Base-by-base conservation (phyloP, 2,113 vertebrate species). In the Hipposideros armiger region DNA sequence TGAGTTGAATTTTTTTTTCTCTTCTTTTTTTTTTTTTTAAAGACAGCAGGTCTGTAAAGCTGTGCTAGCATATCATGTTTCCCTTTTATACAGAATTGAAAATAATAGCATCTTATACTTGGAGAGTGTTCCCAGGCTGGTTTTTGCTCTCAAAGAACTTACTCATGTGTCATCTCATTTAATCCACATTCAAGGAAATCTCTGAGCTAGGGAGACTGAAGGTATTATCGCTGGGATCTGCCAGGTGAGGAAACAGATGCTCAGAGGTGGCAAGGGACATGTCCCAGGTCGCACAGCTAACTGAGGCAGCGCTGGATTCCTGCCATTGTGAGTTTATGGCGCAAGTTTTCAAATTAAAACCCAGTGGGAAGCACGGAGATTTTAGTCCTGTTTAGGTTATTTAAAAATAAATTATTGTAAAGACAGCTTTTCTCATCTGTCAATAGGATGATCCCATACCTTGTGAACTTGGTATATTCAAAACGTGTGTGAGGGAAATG, bases 341-440 rank as follows among this genome's bases (percentile, higher is more conserved):
- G 50, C 54, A 85, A 69, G 42, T 94, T 93, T 92, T 64, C 74
- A 62, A 56, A 50, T 73, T 78, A 32, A 36, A 87, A 66, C 73
- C 67, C 72, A 52, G 1, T 26, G 45, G 45, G 45, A 88, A 32
- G 45, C 32, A 60, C 4, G 36, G 22, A 45, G 26, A 28, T 74
- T 72, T 93, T 56, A 87, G 76, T 50, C 32, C 70, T 87, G 45
- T 91, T 88, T 94, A 52, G 36, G 28, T 70, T 47, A n/a, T 92
- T 96, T 56, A 82, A 76, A 93, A 84, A 87, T 88, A 83, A 97
- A 84, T 83, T 92, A 88, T 90, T 50, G 9, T 70, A 80, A 97
- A 96, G 96, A 84, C 73, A 86, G 77, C 32, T 80, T 62, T 94
- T 89, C 52, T 72, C 69, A 91, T 74, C 91, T 93, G 62, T 96